Base-by-base conservation (phyloP, 1,140 invertebrate species). In the Calephelis nemesis region DNA sequence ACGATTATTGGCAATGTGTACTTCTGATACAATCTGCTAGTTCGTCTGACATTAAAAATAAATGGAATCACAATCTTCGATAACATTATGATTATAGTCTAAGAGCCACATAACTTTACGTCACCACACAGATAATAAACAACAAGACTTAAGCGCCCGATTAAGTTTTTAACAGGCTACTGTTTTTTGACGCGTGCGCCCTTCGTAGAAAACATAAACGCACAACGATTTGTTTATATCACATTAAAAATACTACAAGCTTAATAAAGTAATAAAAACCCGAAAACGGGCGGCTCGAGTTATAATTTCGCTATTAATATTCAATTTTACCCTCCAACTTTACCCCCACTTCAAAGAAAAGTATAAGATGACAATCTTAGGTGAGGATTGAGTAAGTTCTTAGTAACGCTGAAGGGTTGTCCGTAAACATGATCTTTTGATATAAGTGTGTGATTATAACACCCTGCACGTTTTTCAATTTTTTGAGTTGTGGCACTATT, bases 271-370 rank as follows among this genome's bases (percentile, higher is more conserved):
- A 86, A 90, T 91, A 91, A 89, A 89, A 86, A 79, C 75, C 73
- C 73, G 49, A 74, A 78, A 79, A 78, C 66, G 74, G 77, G 82
- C 79, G 75, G 15, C 72, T 69, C 47, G 67, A 71, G 78, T 78
- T 83, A 87, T 90, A 91, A 91, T 89, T 85, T 89, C 73, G 83
- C 88, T 88, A 91, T 91, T 91, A 89, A 91, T 89, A 91, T 91
- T 91, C 88, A 91, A 91, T 89, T 88, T 89, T 82, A 83, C 79
- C 83, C 80, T 79, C 82, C 83, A 85, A 84, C 71, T 83, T 82
- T 76, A 75, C 65, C 80, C 70, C 77, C 67, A 77, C 84, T 91
- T 91, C 88, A 91, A 87, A 88, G 88, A 91, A 90, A 83, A 80
- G 81, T 85, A 79, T 84, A 39, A 87, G 88, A 89, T 89, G 81